Percentiles rank a stretch among this genome's conserved stretches.
Conservation (phyloP, 2,113 vertebrate genomes). For the Ageneiosus marmoratus region DNA sequence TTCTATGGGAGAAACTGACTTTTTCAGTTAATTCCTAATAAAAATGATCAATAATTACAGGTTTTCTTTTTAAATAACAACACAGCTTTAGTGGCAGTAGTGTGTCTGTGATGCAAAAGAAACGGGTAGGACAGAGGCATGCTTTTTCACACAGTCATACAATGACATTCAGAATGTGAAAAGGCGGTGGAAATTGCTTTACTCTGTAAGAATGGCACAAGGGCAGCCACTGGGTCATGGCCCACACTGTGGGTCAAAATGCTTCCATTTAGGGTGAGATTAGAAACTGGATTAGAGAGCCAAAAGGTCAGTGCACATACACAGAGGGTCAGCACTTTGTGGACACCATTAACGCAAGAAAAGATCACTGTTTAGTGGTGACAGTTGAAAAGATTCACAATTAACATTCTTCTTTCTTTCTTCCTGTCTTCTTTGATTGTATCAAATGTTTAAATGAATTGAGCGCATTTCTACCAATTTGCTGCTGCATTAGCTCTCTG, state of each 20-base stretch:
- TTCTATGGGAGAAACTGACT: background rate
- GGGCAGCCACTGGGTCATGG: constrained; percentile 44
- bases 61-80: background rate
- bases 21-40: background rate
- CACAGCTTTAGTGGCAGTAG: background rate
- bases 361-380: constrained; percentile 16
- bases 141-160: constrained; percentile 27
- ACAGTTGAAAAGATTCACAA: background rate
- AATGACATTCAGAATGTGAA: constrained; percentile 44
- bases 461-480: background rate
- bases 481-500: background rate
- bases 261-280: constrained; percentile 48
- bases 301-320: constrained; percentile 33
- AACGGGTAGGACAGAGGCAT: constrained; percentile 26
- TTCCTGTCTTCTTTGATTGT: constrained; percentile 20
- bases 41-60: background rate
- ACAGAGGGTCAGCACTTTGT: constrained; percentile 37
- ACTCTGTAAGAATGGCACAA: constrained; percentile 31
- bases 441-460: constrained; percentile 14
- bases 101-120: constrained; percentile 13
- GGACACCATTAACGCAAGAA: constrained; percentile 21
- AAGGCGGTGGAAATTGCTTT: constrained; percentile 54
- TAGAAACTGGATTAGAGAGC: constrained; percentile 46
- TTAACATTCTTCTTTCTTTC: background rate
- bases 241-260: constrained; percentile 35